phyloP scores from a whole-genome alignment of 2,888 invertebrate species.

The Ditula angustiorana region DNA sequence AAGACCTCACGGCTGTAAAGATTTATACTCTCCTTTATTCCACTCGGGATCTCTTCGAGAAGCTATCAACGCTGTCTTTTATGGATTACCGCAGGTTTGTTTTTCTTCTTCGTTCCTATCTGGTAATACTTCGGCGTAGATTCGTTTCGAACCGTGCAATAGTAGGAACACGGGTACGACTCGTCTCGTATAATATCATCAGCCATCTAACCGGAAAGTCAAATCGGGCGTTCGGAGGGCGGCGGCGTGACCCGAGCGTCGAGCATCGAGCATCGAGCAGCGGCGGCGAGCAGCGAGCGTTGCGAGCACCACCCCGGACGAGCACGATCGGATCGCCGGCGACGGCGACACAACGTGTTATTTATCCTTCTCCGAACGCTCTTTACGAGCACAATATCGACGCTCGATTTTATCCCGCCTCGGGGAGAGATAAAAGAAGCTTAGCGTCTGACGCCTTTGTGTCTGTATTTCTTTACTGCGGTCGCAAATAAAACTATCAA shows the following conservation, averaged over 20 bases:
- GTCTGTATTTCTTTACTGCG: slow-evolving; percentile 46
- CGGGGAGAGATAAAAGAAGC: slow-evolving; percentile 66
- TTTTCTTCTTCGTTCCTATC: slow-evolving; percentile 5
- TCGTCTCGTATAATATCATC: background rate
- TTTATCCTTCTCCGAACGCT: slow-evolving; percentile 70
- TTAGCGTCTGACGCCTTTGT: slow-evolving; percentile 53
- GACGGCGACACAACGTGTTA: slow-evolving; percentile 65
- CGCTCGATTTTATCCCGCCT: slow-evolving; percentile 69
- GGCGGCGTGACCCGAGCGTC: slow-evolving; percentile 16
- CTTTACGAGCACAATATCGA: slow-evolving; percentile 75
- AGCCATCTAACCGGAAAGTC: slow-evolving; percentile 25
- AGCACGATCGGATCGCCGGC: slow-evolving; percentile 42
- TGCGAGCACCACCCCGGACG: slow-evolving; percentile 41
- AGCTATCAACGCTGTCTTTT: slow-evolving; percentile 30
- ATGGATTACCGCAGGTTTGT: slow-evolving; percentile 29
- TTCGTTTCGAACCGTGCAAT: slow-evolving; percentile 12
- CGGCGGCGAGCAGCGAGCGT: slow-evolving; percentile 6
- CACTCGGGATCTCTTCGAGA: slow-evolving; percentile 16
- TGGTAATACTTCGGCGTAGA: slow-evolving; percentile 2
- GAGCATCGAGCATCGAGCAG: background rate
- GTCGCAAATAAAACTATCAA: slow-evolving; percentile 63
- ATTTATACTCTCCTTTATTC: slow-evolving; percentile 35
- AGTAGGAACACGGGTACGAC: background rate
- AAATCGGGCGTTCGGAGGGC: slow-evolving; percentile 22
- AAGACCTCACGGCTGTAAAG: slow-evolving; percentile 22